Evolutionary conservation across 2,797 vertebrate species (phyloP).

Genomic region (Pelochelys cantorii): DNA sequence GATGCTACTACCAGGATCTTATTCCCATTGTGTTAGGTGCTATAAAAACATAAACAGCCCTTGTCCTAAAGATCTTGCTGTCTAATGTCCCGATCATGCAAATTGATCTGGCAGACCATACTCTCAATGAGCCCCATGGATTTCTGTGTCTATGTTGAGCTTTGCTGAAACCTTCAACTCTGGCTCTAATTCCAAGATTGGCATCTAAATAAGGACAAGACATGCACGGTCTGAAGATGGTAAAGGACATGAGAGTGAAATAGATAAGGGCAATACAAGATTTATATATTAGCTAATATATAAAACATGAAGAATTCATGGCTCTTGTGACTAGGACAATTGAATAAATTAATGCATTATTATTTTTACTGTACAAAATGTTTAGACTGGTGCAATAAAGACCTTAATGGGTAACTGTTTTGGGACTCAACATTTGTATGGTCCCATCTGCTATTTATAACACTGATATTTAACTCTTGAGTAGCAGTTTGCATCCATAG

Average conservation of each 20-base stretch:
- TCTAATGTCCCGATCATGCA: neutral
- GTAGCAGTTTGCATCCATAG: neutral
- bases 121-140: neutral
- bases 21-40: neutral
- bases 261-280: neutral
- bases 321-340: neutral
- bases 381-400: neutral
- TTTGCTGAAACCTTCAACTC: neutral
- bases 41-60: conserved; percentile 19
- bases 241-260: neutral
- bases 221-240: neutral
- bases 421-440: neutral
- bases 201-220: fast-evolving
- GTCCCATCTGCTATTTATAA: neutral
- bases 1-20: neutral
- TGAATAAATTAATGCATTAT: neutral
- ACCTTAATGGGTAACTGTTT: neutral
- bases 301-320: neutral
- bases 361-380: neutral
- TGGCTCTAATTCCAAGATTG: neutral
- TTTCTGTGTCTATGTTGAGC: neutral
- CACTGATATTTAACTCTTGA: neutral
- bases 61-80: neutral
- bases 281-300: fast-evolving
- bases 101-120: neutral